Evolutionary conservation across 2,797 vertebrate genomes (phyloP).

Genomic region (Peromyscus aztecus): DNA sequence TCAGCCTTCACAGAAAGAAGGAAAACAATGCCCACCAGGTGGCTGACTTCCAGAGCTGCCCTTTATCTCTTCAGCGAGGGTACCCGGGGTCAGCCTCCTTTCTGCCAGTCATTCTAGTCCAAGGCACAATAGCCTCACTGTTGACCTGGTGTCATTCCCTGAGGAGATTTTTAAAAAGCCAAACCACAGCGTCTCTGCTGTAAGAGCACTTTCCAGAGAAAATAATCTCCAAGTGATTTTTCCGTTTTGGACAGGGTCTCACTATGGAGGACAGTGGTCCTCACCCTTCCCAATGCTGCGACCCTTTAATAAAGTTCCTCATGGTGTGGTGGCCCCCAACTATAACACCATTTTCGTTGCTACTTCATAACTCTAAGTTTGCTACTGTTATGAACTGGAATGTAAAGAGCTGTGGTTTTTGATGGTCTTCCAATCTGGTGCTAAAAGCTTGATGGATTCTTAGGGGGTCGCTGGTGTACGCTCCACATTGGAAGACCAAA

Average conservation of each 20-base stretch:
- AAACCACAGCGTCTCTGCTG: background rate
- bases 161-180: conserved; percentile 7
- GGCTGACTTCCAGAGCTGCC: conserved; percentile 39
- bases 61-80: conserved; percentile 15
- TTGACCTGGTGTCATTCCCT: background rate
- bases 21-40: background rate
- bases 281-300: background rate
- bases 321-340: background rate
- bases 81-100: background rate
- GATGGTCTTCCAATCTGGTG: no score
- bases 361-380: background rate
- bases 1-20: conserved; percentile 43
- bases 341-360: background rate
- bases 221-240: background rate
- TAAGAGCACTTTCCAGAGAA: conserved; percentile 29
- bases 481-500: no score
- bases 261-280: background rate
- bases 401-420: background rate
- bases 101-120: conserved; percentile 25
- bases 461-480: no score
- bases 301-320: background rate
- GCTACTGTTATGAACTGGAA: background rate
- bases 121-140: conserved; percentile 43
- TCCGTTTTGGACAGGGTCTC: background rate
- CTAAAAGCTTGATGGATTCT: no score